Evolutionary conservation across 2,888 invertebrate genomes (phyloP).

Genomic region (Therioaphis trifolii): DNA sequence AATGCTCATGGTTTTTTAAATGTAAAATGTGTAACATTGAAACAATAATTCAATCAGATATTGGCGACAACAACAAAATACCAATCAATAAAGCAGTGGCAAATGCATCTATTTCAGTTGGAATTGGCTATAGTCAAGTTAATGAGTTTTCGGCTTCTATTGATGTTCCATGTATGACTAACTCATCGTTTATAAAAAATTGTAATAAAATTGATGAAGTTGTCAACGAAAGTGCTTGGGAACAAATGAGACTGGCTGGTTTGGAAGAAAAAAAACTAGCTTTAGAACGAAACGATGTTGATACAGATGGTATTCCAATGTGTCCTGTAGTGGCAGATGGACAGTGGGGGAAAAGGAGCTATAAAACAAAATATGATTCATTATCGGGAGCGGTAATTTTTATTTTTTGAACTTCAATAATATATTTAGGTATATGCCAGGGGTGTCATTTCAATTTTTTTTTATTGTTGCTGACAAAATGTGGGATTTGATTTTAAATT

Average conservation of each 20-base stretch:
- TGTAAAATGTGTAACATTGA: conserved; percentile 19
- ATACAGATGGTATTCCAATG: conserved; percentile 22
- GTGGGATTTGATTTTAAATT: no score
- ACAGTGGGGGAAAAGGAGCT: no score
- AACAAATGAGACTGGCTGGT: conserved; percentile 32
- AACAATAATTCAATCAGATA: no score
- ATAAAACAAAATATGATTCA: no score
- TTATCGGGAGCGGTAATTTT: no score
- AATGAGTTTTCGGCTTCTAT: conserved; percentile 8
- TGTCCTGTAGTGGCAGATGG: conserved; percentile 32
- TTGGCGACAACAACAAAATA: background rate
- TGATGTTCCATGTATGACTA: conserved; percentile 12
- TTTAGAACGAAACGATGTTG: conserved; percentile 15
- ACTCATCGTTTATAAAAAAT: background rate
- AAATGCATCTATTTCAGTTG: conserved; percentile 5
- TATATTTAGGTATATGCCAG: background rate
- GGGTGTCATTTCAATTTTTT: background rate
- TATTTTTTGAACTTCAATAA: background rate
- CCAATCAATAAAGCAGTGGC: conserved; percentile 7
- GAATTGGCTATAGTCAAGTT: conserved; percentile 28
- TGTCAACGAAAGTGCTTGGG: conserved; percentile 21
- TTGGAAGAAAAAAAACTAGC: conserved; percentile 34
- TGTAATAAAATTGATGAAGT: conserved; percentile 3
- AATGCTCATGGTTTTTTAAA: no score
- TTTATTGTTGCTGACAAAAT: no score